Percentiles rank a stretch among this genome's conserved stretches.
phyloP scores from a whole-genome alignment of 2,888 invertebrate species.

The Drosophila affinis region DNA sequence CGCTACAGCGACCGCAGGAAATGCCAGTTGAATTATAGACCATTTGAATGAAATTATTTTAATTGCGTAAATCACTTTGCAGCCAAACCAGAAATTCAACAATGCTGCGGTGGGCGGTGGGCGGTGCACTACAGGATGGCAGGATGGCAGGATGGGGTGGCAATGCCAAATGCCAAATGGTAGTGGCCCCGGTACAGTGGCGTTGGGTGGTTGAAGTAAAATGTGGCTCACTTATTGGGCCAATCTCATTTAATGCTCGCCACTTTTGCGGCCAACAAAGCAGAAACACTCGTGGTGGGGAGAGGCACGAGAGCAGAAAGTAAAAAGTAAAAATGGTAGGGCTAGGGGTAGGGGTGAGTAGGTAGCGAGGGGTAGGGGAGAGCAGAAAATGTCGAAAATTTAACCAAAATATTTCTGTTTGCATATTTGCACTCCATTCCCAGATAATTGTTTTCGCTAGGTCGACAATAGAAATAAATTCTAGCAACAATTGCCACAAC shows the following conservation, averaged over 20 bases:
- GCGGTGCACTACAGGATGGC: slow-evolving; percentile 36
- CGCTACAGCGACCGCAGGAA: slow-evolving; percentile 58
- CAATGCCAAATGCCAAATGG: background rate
- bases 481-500: slow-evolving; percentile 48
- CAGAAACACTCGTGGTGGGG: background rate
- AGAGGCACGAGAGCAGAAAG: background rate
- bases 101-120: slow-evolving; percentile 62
- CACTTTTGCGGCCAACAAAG: slow-evolving; percentile 49
- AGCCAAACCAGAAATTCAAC: slow-evolving; percentile 67
- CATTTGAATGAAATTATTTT: slow-evolving; percentile 79
- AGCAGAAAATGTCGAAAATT: slow-evolving; percentile 55
- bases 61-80: slow-evolving; percentile 80
- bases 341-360: slow-evolving; percentile 4
- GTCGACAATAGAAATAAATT: slow-evolving; percentile 68
- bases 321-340: slow-evolving; percentile 1
- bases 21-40: slow-evolving; percentile 77
- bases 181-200: background rate
- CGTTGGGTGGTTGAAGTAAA: slow-evolving; percentile 20
- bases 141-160: no score
- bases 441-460: slow-evolving; percentile 69
- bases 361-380: slow-evolving; percentile 28
- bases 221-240: slow-evolving; percentile 67
- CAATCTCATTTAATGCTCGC: slow-evolving; percentile 64
- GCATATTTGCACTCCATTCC: slow-evolving; percentile 75
- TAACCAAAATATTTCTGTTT: slow-evolving; percentile 65